Percentiles rank a stretch among this genome's conserved stretches.
These are phyloP conservation scores for Drosophila affinis DNA, from an alignment of 2,888 invertebrate genomes.

Conservation along the genomic window DNA sequence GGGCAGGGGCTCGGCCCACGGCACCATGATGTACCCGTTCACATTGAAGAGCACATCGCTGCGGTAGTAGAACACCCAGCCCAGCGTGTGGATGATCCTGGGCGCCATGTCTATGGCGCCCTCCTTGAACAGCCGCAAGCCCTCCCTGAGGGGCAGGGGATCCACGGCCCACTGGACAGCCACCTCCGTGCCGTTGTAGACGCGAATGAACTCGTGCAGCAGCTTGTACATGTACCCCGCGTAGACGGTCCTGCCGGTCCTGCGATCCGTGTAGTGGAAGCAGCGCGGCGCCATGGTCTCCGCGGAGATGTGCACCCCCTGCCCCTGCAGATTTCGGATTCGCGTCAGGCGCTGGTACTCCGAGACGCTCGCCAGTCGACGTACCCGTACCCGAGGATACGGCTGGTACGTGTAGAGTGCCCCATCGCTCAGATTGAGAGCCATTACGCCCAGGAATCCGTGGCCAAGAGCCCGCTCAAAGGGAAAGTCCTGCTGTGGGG, in stretches of 20 bases:
- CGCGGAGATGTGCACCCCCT: not conserved
- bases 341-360: conserved; percentile 18
- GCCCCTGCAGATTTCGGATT: conserved; percentile 14
- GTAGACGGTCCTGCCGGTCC: conserved; percentile 36
- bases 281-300: conserved; percentile 40
- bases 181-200: conserved; percentile 54
- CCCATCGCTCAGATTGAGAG: not conserved
- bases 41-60: conserved; percentile 26
- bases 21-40: conserved; percentile 38
- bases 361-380: conserved; percentile 16
- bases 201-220: conserved; percentile 46
- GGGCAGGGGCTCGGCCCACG: conserved; percentile 54
- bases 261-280: conserved; percentile 40
- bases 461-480: conserved; percentile 38
- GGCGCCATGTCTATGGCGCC: conserved; percentile 36
- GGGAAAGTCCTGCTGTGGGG: not conserved
- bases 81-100: not conserved
- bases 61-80: conserved; percentile 26
- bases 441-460: conserved; percentile 47
- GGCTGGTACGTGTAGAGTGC: conserved; percentile 51
- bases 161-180: not conserved
- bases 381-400: conserved; percentile 39
- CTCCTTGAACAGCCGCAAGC: not conserved
- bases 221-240: conserved; percentile 59
- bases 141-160: conserved; percentile 3